Conservation (phyloP, 2,888 invertebrate species). For the Archips xylosteana region DNA sequence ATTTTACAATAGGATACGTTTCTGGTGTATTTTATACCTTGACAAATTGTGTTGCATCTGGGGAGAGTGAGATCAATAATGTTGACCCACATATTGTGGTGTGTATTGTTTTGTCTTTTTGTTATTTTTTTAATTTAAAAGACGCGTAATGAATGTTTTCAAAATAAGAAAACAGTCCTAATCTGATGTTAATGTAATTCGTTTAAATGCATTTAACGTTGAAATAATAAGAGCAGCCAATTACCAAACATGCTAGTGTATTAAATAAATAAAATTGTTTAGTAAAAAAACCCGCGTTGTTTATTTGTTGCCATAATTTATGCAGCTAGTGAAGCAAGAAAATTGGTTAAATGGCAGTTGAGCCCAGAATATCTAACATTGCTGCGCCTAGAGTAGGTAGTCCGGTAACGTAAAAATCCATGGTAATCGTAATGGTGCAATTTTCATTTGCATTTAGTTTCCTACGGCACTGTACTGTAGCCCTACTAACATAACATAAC, state of each 20-base stretch:
- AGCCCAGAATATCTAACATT: too few species aligned
- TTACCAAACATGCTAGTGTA: slow-evolving; percentile 55
- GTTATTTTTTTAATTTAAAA: slow-evolving; percentile 30
- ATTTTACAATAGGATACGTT: not conserved
- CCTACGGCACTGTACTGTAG: too few species aligned
- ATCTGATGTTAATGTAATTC: slow-evolving; percentile 20
- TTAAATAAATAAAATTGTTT: slow-evolving; percentile 49
- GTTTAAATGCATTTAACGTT: slow-evolving; percentile 41
- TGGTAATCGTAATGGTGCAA: too few species aligned
- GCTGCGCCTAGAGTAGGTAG: too few species aligned
- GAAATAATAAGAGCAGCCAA: slow-evolving; percentile 41
- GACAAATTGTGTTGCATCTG: not conserved
- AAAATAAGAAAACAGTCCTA: slow-evolving; percentile 21
- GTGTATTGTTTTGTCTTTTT: not conserved
- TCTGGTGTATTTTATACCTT: slow-evolving; percentile 17
- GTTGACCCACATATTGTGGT: slow-evolving; percentile 1
- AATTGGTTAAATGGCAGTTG: too few species aligned
- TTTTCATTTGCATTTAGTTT: too few species aligned
- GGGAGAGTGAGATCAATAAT: not conserved
- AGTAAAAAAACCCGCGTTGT: slow-evolving; percentile 31
- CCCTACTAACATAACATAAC: too few species aligned
- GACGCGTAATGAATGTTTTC: slow-evolving; percentile 19
- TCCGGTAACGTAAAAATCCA: too few species aligned
- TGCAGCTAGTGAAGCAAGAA: too few species aligned
- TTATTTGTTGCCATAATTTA: not conserved